Percentiles rank a stretch among this genome's conserved stretches.
Evolutionary conservation across 1,140 invertebrate genomes (phyloP).

Genomic region (Drosophila prosaltans): DNA sequence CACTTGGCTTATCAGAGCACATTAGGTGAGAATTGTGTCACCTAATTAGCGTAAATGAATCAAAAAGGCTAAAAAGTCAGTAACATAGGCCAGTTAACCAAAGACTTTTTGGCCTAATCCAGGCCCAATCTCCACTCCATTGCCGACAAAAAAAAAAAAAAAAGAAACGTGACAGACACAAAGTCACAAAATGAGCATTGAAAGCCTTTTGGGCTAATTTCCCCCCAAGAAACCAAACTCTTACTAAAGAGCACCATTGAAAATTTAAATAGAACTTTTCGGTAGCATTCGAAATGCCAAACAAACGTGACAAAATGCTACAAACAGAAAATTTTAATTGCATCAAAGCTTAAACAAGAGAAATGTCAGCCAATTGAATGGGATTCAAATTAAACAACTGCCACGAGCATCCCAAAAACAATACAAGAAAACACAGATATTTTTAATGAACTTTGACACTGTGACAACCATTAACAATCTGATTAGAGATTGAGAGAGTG

Average conservation of each 20-base stretch:
- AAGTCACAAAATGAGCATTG: constrained; percentile 57
- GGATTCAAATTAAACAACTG: background rate
- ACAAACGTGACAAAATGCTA: constrained; percentile 58
- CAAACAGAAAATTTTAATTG: constrained; percentile 15
- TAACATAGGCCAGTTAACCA: constrained; percentile 47
- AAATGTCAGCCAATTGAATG: background rate
- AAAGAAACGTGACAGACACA: constrained; percentile 51
- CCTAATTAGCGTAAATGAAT: constrained; percentile 82
- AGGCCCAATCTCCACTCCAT: constrained; percentile 53
- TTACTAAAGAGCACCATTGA: constrained; percentile 38
- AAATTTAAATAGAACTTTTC: constrained; percentile 57
- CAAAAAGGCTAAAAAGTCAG: constrained; percentile 53
- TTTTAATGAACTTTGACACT: background rate
- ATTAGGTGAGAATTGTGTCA: constrained; percentile 83
- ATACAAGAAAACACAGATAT: background rate
- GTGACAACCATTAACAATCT: too few relatives aligned
- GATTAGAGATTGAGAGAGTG: too few relatives aligned
- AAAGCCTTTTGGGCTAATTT: constrained; percentile 62
- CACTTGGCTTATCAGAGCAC: constrained; percentile 71
- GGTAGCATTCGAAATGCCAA: constrained; percentile 29
- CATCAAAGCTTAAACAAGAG: background rate
- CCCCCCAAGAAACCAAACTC: constrained; percentile 15
- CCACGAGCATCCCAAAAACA: background rate
- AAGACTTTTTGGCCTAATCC: constrained; percentile 51
- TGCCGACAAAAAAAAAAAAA: constrained; percentile 66